A percentile compares a stretch with the other conserved stretches of the same genome.
Evolutionary conservation across 2,888 invertebrate species (phyloP).

Genomic region (Stegana nigrithorax): DNA sequence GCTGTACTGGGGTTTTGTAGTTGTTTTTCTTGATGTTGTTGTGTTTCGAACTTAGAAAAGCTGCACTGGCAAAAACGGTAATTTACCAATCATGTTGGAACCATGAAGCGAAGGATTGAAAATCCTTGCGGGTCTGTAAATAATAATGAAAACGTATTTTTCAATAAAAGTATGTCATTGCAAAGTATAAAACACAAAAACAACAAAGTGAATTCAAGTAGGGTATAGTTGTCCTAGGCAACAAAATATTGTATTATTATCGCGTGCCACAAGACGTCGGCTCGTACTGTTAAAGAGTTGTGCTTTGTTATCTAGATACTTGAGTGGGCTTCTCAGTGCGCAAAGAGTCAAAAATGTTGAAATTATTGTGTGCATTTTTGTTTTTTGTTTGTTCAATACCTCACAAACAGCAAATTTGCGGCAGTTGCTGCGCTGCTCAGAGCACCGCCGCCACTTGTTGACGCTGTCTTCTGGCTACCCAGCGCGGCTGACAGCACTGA

Average conservation of each 20-base stretch:
- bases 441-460: background rate
- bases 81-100: no score
- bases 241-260: no score
- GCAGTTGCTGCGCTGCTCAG: slow-evolving; percentile 50
- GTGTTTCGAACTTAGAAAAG: slow-evolving; percentile 54
- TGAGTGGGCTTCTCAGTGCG: background rate
- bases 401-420: slow-evolving; percentile 67
- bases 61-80: slow-evolving; percentile 66
- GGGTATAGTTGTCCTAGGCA: no score
- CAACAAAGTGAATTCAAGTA: no score
- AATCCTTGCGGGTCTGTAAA: slow-evolving; percentile 65
- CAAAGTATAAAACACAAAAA: no score
- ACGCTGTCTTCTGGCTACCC: no score
- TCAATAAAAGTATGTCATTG: background rate
- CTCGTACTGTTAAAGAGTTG: background rate
- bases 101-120: slow-evolving; percentile 64
- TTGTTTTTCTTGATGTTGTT: slow-evolving; percentile 27
- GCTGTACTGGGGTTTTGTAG: slow-evolving; percentile 24
- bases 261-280: background rate
- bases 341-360: background rate
- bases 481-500: background rate
- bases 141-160: background rate
- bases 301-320: background rate
- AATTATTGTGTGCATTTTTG: background rate
- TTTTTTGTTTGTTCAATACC: slow-evolving; percentile 54